Evolutionary conservation across 2,888 invertebrate species (phyloP).

Genomic region (Strigamia maritima): DNA sequence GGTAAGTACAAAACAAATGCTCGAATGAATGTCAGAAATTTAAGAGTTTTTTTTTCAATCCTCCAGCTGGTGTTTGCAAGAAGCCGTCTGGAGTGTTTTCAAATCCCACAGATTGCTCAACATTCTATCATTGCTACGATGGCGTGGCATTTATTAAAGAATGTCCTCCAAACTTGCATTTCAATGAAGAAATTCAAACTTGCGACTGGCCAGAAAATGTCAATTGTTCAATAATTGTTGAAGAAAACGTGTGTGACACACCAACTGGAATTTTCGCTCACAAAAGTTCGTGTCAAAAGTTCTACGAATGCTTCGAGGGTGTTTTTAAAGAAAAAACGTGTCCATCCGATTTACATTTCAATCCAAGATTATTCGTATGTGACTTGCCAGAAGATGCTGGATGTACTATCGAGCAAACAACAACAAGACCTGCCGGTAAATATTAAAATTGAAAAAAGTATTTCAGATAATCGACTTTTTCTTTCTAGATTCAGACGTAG

Average conservation of each 20-base stretch:
- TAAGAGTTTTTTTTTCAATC: not conserved
- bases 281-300: not conserved
- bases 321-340: not conserved
- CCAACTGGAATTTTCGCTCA: not conserved
- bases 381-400: conserved; percentile 25
- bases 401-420: not conserved
- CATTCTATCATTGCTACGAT: conserved; percentile 29
- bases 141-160: conserved; percentile 39
- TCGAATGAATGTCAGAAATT: too few relatives aligned
- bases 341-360: conserved; percentile 35
- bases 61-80: conserved; percentile 23
- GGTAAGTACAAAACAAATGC: not conserved
- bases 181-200: conserved; percentile 38
- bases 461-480: not conserved
- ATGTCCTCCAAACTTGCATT: conserved; percentile 39
- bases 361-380: not conserved
- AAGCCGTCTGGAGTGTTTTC: conserved; percentile 9
- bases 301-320: not conserved
- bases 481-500: not conserved
- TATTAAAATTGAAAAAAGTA: not conserved
- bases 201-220: conserved; percentile 43
- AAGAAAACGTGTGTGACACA: conserved; percentile 1
- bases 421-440: not conserved
- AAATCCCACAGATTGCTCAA: conserved; percentile 15
- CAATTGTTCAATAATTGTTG: not conserved